Evolutionary conservation across 2,113 vertebrate genomes (phyloP), one percentile per base, ranked within the genome.

Genomic region (Ptilorrhoa leucosticta): DNA sequence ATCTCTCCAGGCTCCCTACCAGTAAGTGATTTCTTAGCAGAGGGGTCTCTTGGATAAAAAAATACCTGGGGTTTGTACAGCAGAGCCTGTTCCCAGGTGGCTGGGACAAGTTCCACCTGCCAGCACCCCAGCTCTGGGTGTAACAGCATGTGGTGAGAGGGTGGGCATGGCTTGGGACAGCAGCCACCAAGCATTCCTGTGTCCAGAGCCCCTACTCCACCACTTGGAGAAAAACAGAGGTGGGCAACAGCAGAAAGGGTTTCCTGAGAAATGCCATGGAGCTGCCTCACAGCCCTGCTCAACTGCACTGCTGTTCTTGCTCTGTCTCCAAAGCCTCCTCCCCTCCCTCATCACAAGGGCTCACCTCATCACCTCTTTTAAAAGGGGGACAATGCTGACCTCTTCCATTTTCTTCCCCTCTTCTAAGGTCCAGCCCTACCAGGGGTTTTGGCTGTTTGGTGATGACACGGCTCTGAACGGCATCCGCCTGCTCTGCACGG

Each of bases 391-490:
- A 22, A 5, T 66, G 35, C 33, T 89, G 23, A 66, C 15, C 12
- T 63, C 48, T 87, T 51, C 17, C 10, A 5, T 68, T 45, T 58
- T 45, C 44, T 58, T 81, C 17, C 2, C 2, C 4, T 80, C 24
- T 80, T 50, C n/a, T 20, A 79, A 94, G 92, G 87, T 90, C 28
- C 44, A 96, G 53, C 33, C 31, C 19, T 92, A 48, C 64, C 90
- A 81, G 50, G 92, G 86, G 35, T 83, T 92, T 16, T 95, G 94
- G 94, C 28, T 96, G 31, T 61, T 92, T 50, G 69, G n/a, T 0
- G 87, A 78, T 0, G 83, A 84, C 40, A 60, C 33, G 0, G 83
- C 94, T 64, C 68, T 92, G 83, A 94, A 94, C 0, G 57, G 89
- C 5, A 8, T 95, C 28, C n/a, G 37, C 22, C 83, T 94, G 58